These are phyloP conservation scores for Actinernus sp. DNA, from an alignment of 92 coral and sea anemone genomes.

Conservation along the genomic window DNA sequence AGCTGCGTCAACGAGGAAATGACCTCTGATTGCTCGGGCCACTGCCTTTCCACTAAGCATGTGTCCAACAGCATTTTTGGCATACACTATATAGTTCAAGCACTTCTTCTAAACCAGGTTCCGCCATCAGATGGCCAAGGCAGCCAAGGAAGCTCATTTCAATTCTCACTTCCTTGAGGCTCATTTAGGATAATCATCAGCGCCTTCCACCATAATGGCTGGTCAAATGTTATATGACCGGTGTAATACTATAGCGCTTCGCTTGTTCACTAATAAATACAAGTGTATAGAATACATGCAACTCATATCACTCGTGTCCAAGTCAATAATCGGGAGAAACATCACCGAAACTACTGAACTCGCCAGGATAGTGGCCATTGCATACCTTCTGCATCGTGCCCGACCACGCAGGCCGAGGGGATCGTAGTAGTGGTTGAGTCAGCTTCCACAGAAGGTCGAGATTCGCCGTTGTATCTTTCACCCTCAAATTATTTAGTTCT, in stretches of 20 bases:
- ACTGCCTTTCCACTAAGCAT: conserved; percentile 33
- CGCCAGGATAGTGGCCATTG: conserved; percentile 39
- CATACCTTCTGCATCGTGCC: conserved; percentile 56
- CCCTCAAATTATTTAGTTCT: background rate
- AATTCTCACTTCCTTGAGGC: conserved; percentile 23
- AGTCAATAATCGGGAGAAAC: conserved; percentile 66
- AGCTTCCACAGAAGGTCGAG: too few relatives aligned
- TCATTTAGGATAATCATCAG: conserved; percentile 18
- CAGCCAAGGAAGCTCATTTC: conserved; percentile 30
- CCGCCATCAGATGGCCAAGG: conserved; percentile 22
- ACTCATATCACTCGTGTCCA: conserved; percentile 55
- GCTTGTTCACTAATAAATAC: conserved; percentile 48
- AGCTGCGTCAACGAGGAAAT: conserved; percentile 27
- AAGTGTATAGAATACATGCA: conserved; percentile 57
- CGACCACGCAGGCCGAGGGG: conserved; percentile 51
- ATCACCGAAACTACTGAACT: conserved; percentile 31
- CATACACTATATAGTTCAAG: conserved; percentile 17
- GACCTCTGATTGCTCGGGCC: conserved; percentile 15
- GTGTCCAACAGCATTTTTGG: conserved; percentile 8
- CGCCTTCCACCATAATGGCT: conserved; percentile 74
- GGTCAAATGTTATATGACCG: conserved; percentile 59
- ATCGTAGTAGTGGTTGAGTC: conserved; percentile 23
- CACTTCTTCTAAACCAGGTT: conserved; percentile 9
- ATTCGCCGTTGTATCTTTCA: too few relatives aligned
- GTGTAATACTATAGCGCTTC: conserved; percentile 27